A percentile compares a stretch with the other conserved stretches of the same genome.
Evolutionary conservation across 92 coral and sea anemone species (phyloP).

Genomic region (Paragorgia papillata): DNA sequence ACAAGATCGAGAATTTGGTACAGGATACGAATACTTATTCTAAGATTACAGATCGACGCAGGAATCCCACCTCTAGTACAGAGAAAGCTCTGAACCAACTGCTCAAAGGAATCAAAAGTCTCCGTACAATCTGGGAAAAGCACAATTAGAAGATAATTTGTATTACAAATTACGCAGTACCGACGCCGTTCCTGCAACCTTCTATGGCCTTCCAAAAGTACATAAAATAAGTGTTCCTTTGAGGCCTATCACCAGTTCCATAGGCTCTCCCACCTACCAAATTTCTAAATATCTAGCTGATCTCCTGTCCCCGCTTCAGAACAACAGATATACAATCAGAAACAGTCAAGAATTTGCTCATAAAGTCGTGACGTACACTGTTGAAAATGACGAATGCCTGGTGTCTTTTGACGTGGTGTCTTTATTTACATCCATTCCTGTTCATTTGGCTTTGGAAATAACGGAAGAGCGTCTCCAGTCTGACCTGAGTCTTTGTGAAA

Average conservation of each 20-base stretch:
- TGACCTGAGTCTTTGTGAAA: slow-evolving; percentile 19
- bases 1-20: slow-evolving; percentile 29
- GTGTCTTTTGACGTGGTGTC: slow-evolving; percentile 32
- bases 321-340: slow-evolving; percentile 30
- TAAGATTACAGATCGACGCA: slow-evolving; percentile 32
- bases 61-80: slow-evolving; percentile 28
- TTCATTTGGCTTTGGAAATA: slow-evolving; percentile 22
- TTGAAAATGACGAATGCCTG: slow-evolving; percentile 29
- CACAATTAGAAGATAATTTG: slow-evolving; percentile 4
- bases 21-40: slow-evolving; percentile 25
- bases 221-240: slow-evolving; percentile 18
- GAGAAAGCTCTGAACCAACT: slow-evolving; percentile 20
- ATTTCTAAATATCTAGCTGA: slow-evolving; percentile 37
- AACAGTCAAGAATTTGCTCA: slow-evolving; percentile 39
- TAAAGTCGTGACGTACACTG: not conserved
- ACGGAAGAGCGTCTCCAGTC: slow-evolving; percentile 17
- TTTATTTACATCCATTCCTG: slow-evolving; percentile 37
- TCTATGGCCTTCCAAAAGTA: slow-evolving; percentile 24
- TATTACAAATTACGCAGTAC: slow-evolving; percentile 23
- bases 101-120: not conserved
- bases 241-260: slow-evolving; percentile 22
- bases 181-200: slow-evolving; percentile 29
- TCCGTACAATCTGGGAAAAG: not conserved
- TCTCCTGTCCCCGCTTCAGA: slow-evolving; percentile 7
- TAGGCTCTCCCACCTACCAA: slow-evolving; percentile 32